A percentile compares a stretch with the other conserved stretches of the same genome.
phyloP scores from a whole-genome alignment of 2,888 invertebrate species.

The Sclerodermus sp. region DNA sequence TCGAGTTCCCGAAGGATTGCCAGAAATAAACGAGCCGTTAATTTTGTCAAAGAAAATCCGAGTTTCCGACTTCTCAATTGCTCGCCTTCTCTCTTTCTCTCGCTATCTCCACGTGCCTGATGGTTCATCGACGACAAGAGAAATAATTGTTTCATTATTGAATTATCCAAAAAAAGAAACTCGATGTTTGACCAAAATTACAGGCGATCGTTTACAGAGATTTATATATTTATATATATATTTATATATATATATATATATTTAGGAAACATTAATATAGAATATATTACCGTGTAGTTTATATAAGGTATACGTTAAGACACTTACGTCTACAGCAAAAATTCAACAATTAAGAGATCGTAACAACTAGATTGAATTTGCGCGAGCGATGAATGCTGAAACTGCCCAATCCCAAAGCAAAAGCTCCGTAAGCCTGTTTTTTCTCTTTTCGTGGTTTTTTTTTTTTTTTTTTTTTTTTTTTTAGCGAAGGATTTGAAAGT shows the following conservation, averaged over 20 bases:
- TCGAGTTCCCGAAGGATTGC: conserved; percentile 26
- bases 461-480: no score
- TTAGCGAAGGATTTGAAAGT: neutral
- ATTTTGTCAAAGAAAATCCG: no score
- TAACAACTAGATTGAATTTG: conserved; percentile 43
- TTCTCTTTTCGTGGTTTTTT: no score
- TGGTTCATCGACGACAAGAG: no score
- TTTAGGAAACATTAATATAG: conserved; percentile 55
- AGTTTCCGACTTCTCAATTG: no score
- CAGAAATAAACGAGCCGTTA: conserved; percentile 6
- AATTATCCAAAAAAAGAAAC: neutral
- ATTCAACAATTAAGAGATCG: conserved; percentile 55
- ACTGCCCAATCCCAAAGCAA: conserved; percentile 1
- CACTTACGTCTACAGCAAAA: conserved; percentile 54
- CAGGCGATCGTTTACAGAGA: neutral
- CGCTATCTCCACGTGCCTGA: no score
- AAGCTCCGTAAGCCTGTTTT: no score
- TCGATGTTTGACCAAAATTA: no score
- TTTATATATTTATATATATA: neutral
- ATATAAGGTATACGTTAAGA: conserved; percentile 51
- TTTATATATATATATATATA: conserved; percentile 27
- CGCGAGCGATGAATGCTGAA: conserved; percentile 8
- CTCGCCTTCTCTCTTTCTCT: no score
- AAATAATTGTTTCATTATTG: no score
- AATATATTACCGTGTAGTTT: conserved; percentile 49